phyloP scores from a whole-genome alignment of 2,888 invertebrate genomes.

The Malthinus flaveolus region DNA sequence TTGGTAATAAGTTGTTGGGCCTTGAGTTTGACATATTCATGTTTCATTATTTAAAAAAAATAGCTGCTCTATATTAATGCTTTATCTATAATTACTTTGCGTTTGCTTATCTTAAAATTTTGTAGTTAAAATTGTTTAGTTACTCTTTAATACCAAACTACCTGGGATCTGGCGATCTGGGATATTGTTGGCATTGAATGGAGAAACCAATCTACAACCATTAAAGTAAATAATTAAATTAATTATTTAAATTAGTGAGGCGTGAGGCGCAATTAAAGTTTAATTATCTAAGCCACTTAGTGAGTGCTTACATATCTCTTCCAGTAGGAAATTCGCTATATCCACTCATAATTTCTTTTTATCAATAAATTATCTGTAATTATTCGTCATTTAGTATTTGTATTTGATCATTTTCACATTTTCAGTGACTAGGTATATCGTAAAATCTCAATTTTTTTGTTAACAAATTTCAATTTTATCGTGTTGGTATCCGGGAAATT shows the following conservation, averaged over 20 bases:
- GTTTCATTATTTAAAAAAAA: slow-evolving; percentile 1
- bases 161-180: too few relatives aligned
- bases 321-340: too few relatives aligned
- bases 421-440: background rate
- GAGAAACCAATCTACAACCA: too few relatives aligned
- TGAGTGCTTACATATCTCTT: too few relatives aligned
- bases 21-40: slow-evolving; percentile 21
- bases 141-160: background rate
- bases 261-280: too few relatives aligned
- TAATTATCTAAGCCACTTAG: too few relatives aligned
- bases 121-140: background rate
- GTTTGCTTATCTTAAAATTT: background rate
- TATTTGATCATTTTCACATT: background rate
- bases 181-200: background rate
- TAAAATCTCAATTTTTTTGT: background rate
- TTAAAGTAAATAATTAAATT: too few relatives aligned
- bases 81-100: background rate
- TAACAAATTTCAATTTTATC: slow-evolving; percentile 3
- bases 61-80: background rate
- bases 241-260: too few relatives aligned
- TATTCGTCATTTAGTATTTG: too few relatives aligned
- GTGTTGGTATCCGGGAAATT: slow-evolving; percentile 9
- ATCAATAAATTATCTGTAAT: too few relatives aligned
- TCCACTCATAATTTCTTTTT: too few relatives aligned
- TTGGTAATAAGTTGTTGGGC: slow-evolving; percentile 31